Percentiles rank a stretch among this genome's conserved stretches.
phyloP scores from a whole-genome alignment of 2,888 invertebrate genomes.

The Drosophila sordidapex region DNA sequence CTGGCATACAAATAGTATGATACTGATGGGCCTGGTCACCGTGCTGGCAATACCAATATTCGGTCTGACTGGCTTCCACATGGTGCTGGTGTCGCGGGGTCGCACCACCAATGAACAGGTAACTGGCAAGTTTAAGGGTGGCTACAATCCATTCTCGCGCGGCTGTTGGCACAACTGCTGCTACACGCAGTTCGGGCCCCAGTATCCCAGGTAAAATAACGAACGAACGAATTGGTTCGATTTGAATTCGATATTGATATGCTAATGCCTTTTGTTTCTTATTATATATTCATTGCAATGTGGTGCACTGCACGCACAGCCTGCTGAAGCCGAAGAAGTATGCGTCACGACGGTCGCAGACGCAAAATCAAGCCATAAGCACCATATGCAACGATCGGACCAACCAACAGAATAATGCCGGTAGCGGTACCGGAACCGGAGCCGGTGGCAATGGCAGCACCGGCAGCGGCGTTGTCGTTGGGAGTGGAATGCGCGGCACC shows the following conservation, averaged over 20 bases:
- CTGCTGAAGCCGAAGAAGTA: constrained; percentile 89
- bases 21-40: constrained; percentile 95
- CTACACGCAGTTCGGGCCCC: constrained; percentile 97
- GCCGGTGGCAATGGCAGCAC: constrained; percentile 76
- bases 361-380: constrained; percentile 85
- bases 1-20: constrained; percentile 87
- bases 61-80: constrained; percentile 98
- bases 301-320: constrained; percentile 81
- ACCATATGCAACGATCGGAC: constrained; percentile 85
- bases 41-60: constrained; percentile 98
- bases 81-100: constrained; percentile 97
- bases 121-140: constrained; percentile 99
- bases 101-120: constrained; percentile 99
- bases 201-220: constrained; percentile 94
- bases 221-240: not conserved
- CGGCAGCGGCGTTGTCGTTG: constrained; percentile 58
- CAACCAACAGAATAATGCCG: constrained; percentile 85
- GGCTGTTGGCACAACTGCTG: constrained; percentile 98
- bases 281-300: not conserved
- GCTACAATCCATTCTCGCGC: constrained; percentile 98
- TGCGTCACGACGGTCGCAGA: constrained; percentile 87
- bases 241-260: not conserved
- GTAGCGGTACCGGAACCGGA: constrained; percentile 68
- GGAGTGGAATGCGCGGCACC: constrained; percentile 72
- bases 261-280: not conserved